Conservation (phyloP, 2,113 vertebrate genomes). For the Psilopsiagon aurifrons region DNA sequence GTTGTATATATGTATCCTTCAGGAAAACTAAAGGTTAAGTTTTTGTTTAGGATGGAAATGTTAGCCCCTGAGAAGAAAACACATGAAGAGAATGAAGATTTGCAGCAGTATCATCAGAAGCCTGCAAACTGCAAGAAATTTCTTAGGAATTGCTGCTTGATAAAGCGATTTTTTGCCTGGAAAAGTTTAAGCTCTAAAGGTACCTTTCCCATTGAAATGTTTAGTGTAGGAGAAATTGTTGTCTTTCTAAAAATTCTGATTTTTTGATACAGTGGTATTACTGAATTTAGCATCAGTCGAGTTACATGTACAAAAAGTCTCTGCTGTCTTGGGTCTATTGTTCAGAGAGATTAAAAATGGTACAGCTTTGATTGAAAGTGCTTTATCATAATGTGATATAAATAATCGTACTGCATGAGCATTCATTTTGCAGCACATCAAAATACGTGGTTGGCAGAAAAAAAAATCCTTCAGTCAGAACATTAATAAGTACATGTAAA, state of each 20-base stretch:
- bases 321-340: conserved; percentile 24
- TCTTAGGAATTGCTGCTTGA: conserved; percentile 83
- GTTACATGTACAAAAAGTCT: conserved; percentile 16
- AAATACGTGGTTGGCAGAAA: conserved; percentile 23
- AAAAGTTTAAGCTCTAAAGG: conserved; percentile 79
- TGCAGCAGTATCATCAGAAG: conserved; percentile 75
- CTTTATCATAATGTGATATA: conserved; percentile 36
- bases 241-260: conserved; percentile 11
- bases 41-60: conserved; percentile 70
- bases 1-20: not conserved
- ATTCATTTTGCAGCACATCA: conserved; percentile 32
- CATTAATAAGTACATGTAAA: not conserved
- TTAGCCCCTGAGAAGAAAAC: conserved; percentile 73
- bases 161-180: conserved; percentile 82
- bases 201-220: conserved; percentile 63
- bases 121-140: conserved; percentile 80
- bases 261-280: not conserved
- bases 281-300: conserved; percentile 34
- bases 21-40: conserved; percentile 51
- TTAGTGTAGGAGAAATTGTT: conserved; percentile 20
- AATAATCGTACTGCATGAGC: conserved; percentile 33
- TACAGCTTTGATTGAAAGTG: conserved; percentile 20
- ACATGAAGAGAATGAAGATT: conserved; percentile 72
- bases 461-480: not conserved
- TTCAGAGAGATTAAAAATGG: conserved; percentile 38